Evolutionary conservation across 1,140 invertebrate species (phyloP).

Genomic region (Wasmannia auropunctata): DNA sequence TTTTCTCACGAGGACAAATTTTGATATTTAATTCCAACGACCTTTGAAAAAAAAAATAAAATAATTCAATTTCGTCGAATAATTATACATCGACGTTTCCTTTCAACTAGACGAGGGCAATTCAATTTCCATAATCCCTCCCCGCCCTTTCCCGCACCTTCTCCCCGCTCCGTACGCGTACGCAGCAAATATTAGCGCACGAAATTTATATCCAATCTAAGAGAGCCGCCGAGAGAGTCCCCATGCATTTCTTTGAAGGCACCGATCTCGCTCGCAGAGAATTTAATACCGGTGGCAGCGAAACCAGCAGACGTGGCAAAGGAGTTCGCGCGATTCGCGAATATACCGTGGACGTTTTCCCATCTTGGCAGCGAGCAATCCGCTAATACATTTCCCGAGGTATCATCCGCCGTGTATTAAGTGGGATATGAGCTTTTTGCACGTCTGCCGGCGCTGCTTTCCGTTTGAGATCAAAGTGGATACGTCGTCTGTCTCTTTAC

Average conservation of each 20-base stretch:
- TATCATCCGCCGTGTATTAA: slow-evolving; percentile 63
- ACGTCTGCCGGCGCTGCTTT: slow-evolving; percentile 14
- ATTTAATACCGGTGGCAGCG: slow-evolving; percentile 53
- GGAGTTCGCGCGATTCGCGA: slow-evolving; percentile 37
- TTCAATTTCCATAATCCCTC: slow-evolving; percentile 22
- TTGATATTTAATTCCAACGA: not conserved
- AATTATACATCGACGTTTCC: slow-evolving; percentile 1
- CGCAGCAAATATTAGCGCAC: slow-evolving; percentile 3
- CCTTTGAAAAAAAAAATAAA: not conserved
- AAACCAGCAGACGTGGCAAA: slow-evolving; percentile 23
- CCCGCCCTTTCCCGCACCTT: not conserved
- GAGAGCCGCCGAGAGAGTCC: slow-evolving; percentile 1
- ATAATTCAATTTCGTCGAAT: not conserved
- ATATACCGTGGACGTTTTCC: not conserved
- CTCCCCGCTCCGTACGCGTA: not conserved
- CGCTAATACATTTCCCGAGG: slow-evolving; percentile 60
- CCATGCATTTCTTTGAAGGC: slow-evolving; percentile 58
- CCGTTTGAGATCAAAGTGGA: slow-evolving; percentile 64
- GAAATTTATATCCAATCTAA: slow-evolving; percentile 44
- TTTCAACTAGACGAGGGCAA: not conserved
- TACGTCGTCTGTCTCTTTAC: not conserved
- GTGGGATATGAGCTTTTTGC: slow-evolving; percentile 60
- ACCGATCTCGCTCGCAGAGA: slow-evolving; percentile 18
- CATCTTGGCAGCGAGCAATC: slow-evolving; percentile 46
- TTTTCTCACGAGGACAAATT: not conserved